phyloP scores from a whole-genome alignment of 2,113 vertebrate genomes.

The Thryonomys swinderianus region DNA sequence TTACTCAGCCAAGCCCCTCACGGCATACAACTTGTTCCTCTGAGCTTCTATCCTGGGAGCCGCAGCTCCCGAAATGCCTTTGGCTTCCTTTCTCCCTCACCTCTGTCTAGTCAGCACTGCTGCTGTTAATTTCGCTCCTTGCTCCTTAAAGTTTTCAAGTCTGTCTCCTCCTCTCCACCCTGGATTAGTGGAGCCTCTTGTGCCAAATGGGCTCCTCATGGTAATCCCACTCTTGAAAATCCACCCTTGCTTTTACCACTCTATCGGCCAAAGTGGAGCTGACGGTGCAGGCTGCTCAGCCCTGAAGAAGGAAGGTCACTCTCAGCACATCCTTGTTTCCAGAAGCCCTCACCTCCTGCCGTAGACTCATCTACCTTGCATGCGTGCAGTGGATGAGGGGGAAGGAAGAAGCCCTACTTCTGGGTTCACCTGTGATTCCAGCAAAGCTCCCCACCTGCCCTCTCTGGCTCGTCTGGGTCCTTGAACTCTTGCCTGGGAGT shows the following conservation, averaged over 20 bases:
- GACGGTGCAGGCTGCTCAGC: not conserved
- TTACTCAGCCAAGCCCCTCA: not conserved
- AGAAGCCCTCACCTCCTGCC: not conserved
- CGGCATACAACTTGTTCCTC: not conserved
- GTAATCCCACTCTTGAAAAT: not conserved
- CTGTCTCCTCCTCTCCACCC: accelerated
- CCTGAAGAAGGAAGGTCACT: not conserved
- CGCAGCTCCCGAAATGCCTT: not conserved
- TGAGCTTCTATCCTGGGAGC: not conserved
- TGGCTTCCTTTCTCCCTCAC: not conserved
- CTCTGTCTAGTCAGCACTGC: not conserved
- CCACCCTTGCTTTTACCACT: not conserved
- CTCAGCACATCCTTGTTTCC: not conserved
- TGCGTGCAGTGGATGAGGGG: accelerated
- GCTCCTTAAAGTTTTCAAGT: not conserved
- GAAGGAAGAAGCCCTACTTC: not conserved
- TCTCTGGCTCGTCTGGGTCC: not conserved
- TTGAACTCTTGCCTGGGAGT: not conserved
- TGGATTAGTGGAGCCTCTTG: not conserved
- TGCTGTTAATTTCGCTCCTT: not conserved
- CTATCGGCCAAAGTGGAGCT: not conserved
- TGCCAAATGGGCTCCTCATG: not conserved
- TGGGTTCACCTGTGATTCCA: not conserved
- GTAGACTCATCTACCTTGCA: not conserved
- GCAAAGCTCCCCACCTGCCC: not conserved